These are phyloP conservation scores for Podocnemis expansa DNA, from an alignment of 2,113 vertebrate genomes.

Conservation along the genomic window DNA sequence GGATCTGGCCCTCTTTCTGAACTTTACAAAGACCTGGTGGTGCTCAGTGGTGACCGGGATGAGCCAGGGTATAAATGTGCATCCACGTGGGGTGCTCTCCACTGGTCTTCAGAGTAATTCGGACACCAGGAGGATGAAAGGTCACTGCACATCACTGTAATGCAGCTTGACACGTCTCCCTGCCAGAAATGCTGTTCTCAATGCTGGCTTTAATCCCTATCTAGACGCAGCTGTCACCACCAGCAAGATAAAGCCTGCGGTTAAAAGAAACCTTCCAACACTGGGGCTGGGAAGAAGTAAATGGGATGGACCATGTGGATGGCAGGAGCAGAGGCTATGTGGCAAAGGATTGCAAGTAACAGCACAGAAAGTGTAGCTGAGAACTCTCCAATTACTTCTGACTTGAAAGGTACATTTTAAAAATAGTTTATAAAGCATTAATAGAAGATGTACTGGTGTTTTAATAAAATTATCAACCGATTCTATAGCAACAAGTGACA, in stretches of 20 bases:
- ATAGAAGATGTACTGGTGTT: background rate
- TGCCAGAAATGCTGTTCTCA: background rate
- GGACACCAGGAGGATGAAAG: background rate
- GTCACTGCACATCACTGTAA: background rate
- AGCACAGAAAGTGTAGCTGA: background rate
- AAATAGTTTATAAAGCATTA: background rate
- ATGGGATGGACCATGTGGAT: background rate
- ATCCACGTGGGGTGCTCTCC: background rate
- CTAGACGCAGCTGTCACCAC: background rate
- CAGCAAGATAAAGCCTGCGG: background rate
- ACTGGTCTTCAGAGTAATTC: background rate
- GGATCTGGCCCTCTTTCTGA: background rate
- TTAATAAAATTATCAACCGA: accelerated
- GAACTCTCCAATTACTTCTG: background rate
- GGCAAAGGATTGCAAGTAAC: background rate
- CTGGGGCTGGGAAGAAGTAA: background rate
- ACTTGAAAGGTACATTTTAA: background rate
- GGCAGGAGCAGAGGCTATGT: background rate
- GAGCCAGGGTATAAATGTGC: background rate
- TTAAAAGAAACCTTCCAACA: background rate
- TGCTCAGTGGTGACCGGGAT: background rate
- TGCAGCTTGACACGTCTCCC: background rate
- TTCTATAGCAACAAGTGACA: too few relatives aligned
- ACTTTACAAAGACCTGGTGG: background rate
- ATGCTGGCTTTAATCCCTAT: constrained; percentile 15